phyloP scores from a whole-genome alignment of 2,797 vertebrate genomes.

The Cyprinodon diabolis region DNA sequence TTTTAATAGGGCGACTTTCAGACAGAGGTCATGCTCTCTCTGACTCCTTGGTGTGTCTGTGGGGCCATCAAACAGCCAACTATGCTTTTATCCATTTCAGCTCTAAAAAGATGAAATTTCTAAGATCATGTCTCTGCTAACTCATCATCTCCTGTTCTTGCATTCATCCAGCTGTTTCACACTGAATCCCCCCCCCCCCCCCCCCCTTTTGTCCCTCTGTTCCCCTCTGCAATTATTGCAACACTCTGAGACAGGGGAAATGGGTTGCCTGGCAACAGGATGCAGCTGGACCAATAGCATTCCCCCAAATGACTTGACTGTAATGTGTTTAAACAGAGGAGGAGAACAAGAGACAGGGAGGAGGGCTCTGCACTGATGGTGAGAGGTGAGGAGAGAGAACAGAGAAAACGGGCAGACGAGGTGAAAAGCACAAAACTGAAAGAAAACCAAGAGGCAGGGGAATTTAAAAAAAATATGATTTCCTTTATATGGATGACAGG shows the following conservation, averaged over 20 bases:
- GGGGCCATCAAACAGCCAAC: background rate
- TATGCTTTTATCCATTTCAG: constrained; percentile 23
- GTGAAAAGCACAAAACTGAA: constrained; percentile 24
- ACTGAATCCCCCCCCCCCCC: constrained; percentile 36
- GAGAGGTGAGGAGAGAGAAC: constrained; percentile 24
- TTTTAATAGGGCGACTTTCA: constrained; percentile 71
- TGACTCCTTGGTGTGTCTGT: constrained; percentile 30
- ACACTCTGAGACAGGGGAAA: constrained; percentile 81
- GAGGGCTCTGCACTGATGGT: constrained; percentile 43
- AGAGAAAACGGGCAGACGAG: constrained; percentile 37
- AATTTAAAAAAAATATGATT: constrained; percentile 7
- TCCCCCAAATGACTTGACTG: constrained; percentile 80
- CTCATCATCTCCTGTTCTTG: constrained; percentile 41
- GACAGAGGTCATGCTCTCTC: constrained; percentile 70
- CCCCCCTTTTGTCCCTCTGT: constrained; percentile 32
- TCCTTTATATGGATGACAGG: background rate
- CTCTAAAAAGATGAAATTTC: constrained; percentile 33
- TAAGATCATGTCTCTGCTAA: constrained; percentile 25
- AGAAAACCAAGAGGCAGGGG: constrained; percentile 13
- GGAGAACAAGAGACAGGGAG: constrained; percentile 65
- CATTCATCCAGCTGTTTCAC: constrained; percentile 43
- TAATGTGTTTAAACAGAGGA: constrained; percentile 82
- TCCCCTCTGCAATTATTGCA: constrained; percentile 81
- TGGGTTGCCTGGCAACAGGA: constrained; percentile 85
- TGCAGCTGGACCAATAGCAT: constrained; percentile 83